Evolutionary conservation across 1,140 invertebrate species (phyloP).

Genomic region (Chlorops oryzae): DNA sequence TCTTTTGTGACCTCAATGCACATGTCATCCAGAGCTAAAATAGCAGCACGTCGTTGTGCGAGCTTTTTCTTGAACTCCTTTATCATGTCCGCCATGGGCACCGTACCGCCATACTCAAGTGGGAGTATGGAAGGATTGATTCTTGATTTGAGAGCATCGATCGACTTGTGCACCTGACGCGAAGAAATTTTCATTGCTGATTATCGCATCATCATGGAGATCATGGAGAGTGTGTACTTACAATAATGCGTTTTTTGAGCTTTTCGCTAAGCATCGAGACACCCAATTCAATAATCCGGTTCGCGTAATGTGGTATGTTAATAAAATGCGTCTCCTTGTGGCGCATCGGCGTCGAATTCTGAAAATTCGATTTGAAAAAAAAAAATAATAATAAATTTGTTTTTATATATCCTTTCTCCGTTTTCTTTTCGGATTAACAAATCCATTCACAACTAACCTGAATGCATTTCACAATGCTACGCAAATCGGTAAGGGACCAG

Average conservation of each 20-base stretch:
- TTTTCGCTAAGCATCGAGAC: conserved; percentile 75
- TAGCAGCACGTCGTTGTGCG: conserved; percentile 56
- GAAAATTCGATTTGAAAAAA: conserved; percentile 40
- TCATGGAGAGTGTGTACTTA: conserved; percentile 46
- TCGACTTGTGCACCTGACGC: conserved; percentile 61
- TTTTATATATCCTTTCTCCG: too few species aligned
- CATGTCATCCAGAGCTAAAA: conserved; percentile 75
- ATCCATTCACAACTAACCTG: conserved; percentile 51
- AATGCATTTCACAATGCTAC: conserved; percentile 70
- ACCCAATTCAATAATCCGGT: conserved; percentile 71
- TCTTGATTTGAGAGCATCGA: conserved; percentile 62
- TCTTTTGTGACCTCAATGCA: conserved; percentile 61
- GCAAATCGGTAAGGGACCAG: conserved; percentile 73
- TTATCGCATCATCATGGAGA: background rate
- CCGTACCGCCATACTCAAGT: conserved; percentile 76
- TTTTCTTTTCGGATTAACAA: background rate
- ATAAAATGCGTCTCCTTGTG: conserved; percentile 80
- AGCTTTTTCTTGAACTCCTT: conserved; percentile 64
- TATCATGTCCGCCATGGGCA: conserved; percentile 74
- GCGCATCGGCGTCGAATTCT: conserved; percentile 82
- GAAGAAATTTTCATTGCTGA: conserved; percentile 11
- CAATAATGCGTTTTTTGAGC: conserved; percentile 66
- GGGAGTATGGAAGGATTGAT: conserved; percentile 71
- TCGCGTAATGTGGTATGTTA: conserved; percentile 70
- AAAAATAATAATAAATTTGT: conserved; percentile 4